Percentiles rank a stretch among this genome's conserved stretches.
Evolutionary conservation across 2,113 vertebrate species (phyloP).

Genomic region (Xenopus borealis): DNA sequence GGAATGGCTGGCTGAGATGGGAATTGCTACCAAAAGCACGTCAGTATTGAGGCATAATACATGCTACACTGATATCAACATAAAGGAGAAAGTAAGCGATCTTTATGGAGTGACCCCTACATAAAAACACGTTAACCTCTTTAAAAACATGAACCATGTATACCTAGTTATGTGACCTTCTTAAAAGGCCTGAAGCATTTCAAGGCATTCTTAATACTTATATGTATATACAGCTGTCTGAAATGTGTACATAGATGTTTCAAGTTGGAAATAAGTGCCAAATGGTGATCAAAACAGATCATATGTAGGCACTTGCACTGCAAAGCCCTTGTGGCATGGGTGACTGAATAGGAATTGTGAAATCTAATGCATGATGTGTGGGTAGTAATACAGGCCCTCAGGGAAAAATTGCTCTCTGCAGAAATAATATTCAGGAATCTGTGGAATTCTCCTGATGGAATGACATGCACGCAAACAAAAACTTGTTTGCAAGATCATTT

Average conservation of each 20-base stretch:
- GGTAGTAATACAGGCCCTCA: constrained; percentile 9
- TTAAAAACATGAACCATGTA: too few relatives aligned
- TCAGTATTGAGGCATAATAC: too few relatives aligned
- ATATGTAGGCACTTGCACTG: constrained; percentile 17
- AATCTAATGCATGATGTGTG: constrained; percentile 15
- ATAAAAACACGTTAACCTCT: too few relatives aligned
- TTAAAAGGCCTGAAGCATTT: too few relatives aligned
- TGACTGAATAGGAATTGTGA: constrained; percentile 12
- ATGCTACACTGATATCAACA: too few relatives aligned
- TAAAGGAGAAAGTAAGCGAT: too few relatives aligned
- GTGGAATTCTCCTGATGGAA: constrained; percentile 28
- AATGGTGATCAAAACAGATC: constrained; percentile 6
- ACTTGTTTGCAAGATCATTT: background rate
- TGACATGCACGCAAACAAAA: constrained; percentile 6
- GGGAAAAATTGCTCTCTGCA: constrained; percentile 13
- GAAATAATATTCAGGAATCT: fast-evolving
- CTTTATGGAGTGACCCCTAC: too few relatives aligned
- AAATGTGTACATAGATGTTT: constrained; percentile 2
- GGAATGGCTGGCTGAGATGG: too few relatives aligned
- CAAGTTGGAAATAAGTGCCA: background rate
- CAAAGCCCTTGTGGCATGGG: constrained; percentile 7
- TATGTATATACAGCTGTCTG: background rate
- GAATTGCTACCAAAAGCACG: too few relatives aligned
- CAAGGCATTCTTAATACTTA: too few relatives aligned
- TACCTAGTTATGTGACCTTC: too few relatives aligned